Base-by-base conservation (phyloP, 2,113 vertebrate genomes). In the Brienomyrus brachyistius region DNA sequence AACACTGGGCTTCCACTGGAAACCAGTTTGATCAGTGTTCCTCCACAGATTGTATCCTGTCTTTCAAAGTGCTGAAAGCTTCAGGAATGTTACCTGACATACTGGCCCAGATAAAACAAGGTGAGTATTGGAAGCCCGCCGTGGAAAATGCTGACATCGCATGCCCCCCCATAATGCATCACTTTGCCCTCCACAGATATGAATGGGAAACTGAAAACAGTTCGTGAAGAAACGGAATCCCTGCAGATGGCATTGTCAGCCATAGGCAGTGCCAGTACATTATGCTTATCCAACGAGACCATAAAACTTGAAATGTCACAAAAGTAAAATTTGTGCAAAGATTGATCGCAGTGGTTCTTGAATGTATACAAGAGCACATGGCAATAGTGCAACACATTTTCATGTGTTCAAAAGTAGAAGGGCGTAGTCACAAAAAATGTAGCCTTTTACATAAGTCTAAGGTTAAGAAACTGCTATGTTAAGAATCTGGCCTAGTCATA, bases 31-130 rank as follows among this genome's bases (percentile, higher is more conserved):
- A 43, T 15, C 47, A 21, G 50, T 15, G 40, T 5, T 88, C 54
- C 54, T 86, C 52, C 70, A 62, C 93, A 96, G 96, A 96, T 74
- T 95, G 90, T 87, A 90, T 92, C 31, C 27, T 90, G 0, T 93
- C 95, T 1, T 88, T 95, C 0, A 90, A 51, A 1, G 92, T 95
- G 80, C 93, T 96, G 82, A 51, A 17, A 62, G 93, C 93, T 31
- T 95, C 95, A 85, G 95, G 95, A 52, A 94, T 88, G 88, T 91
- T 95, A 27, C 50, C 50, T 5, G 80, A 80, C 45, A 89, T 95
- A 3, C 90, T 96, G 59, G 50, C 47, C 74, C 92, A 92, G 88
- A 91, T 94, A 89, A 89, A 94, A 21, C 89, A 93, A 93, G 95
- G 96, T 96, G 77, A 43, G 43, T 15, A 48, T 62, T 5, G n/a